A percentile compares a stretch with the other conserved stretches of the same genome.
Conservation (phyloP, 2,888 invertebrate species). For the Lordiphosa andalusiaca region DNA sequence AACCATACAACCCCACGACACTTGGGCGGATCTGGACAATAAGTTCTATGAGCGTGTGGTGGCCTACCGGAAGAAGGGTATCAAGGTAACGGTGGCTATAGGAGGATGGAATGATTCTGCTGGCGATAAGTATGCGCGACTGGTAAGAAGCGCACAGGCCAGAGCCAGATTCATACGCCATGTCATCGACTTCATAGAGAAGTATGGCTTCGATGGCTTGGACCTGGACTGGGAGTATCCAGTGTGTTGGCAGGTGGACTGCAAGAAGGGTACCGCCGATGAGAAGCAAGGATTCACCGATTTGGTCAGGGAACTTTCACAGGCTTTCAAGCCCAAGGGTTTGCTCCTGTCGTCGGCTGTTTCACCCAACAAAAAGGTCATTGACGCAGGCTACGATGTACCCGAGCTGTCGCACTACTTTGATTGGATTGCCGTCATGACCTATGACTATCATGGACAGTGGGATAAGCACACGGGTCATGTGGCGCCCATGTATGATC, state of each 20-base stretch:
- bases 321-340: constrained; percentile 86
- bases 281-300: constrained; percentile 90
- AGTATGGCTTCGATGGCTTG: constrained; percentile 92
- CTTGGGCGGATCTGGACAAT: constrained; percentile 94
- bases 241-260: constrained; percentile 94
- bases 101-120: constrained; percentile 98
- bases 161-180: constrained; percentile 88
- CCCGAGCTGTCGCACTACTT: constrained; percentile 87
- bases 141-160: constrained; percentile 87
- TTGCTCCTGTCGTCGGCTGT: constrained; percentile 90
- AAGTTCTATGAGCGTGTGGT: constrained; percentile 94
- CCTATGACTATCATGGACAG: constrained; percentile 94
- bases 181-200: constrained; percentile 88
- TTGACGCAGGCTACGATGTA: constrained; percentile 92
- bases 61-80: constrained; percentile 85
- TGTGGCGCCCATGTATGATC: constrained; percentile 91
- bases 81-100: constrained; percentile 92
- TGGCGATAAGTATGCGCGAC: constrained; percentile 91
- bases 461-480: constrained; percentile 96
- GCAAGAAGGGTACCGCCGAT: constrained; percentile 89
- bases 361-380: constrained; percentile 90
- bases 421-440: constrained; percentile 95
- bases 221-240: constrained; percentile 98
- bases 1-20: constrained; percentile 91
- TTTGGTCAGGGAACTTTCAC: constrained; percentile 87